Evolutionary conservation across 2,113 vertebrate species (phyloP).

Genomic region (Pseudopodoces humilis): DNA sequence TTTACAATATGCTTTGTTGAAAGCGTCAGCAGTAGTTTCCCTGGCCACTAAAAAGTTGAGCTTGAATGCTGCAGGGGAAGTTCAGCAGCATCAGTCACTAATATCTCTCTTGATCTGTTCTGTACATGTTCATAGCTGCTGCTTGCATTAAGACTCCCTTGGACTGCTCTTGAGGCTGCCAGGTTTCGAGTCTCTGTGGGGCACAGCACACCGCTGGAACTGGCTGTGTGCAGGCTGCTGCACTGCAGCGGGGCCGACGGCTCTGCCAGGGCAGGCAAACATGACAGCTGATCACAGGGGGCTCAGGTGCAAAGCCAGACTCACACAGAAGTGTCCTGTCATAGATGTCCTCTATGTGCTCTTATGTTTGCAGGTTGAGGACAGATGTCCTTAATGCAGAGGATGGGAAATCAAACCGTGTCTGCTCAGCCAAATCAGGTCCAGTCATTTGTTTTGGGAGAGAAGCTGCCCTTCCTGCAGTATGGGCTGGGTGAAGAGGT

Average conservation of each 20-base stretch:
- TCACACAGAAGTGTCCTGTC: accelerated
- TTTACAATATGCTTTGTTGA: background rate
- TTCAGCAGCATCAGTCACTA: background rate
- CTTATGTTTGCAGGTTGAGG: background rate
- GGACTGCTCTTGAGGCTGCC: background rate
- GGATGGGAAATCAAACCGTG: background rate
- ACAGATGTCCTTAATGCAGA: background rate
- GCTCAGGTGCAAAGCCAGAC: background rate
- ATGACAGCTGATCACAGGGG: accelerated
- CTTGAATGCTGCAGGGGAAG: background rate
- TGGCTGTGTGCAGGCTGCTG: background rate
- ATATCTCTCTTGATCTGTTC: background rate
- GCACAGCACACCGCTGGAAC: accelerated
- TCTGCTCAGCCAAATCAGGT: background rate
- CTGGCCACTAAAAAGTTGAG: accelerated
- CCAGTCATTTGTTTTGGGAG: background rate
- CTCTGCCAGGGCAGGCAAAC: background rate
- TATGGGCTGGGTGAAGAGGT: background rate
- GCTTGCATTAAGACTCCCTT: background rate
- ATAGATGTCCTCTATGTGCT: background rate
- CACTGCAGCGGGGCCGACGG: background rate
- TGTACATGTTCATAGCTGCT: background rate
- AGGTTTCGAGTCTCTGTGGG: accelerated
- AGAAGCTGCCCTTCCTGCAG: background rate
- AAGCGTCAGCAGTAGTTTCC: background rate